Conservation (phyloP, 2,797 vertebrate genomes). For the Hoplostethus atlanticus region DNA sequence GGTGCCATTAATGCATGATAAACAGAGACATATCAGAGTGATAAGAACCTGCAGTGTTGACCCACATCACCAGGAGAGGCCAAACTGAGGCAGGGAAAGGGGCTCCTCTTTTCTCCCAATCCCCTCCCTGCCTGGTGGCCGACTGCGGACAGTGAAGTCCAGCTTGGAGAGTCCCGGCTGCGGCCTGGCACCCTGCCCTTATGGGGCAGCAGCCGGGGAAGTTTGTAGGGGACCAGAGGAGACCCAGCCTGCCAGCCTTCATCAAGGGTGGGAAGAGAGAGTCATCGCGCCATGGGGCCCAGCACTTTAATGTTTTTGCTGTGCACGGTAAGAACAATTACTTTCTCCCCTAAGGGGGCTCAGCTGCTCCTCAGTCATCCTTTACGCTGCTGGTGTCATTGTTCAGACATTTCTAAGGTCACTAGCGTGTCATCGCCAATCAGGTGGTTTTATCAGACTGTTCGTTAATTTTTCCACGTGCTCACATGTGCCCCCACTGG, state of each 20-base stretch:
- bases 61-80: conserved; percentile 45
- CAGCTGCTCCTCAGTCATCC: background rate
- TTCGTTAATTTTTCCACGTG: conserved; percentile 1
- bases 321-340: conserved; percentile 91
- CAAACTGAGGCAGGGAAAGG: conserved; percentile 50
- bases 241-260: conserved; percentile 97
- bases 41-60: conserved; percentile 52
- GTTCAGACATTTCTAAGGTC: background rate
- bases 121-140: conserved; percentile 33
- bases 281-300: conserved; percentile 89
- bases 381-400: background rate
- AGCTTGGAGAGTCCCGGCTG: conserved; percentile 84
- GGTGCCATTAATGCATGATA: conserved; percentile 72
- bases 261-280: conserved; percentile 95
- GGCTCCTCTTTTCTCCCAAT: conserved; percentile 36
- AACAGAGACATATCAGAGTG: conserved; percentile 60
- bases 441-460: background rate
- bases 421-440: background rate
- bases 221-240: conserved; percentile 97
- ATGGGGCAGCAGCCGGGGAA: conserved; percentile 99
- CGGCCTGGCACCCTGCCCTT: conserved; percentile 89
- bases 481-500: background rate
- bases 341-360: background rate
- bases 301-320: conserved; percentile 94
- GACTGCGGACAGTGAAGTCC: conserved; percentile 58